Percentiles rank a stretch among this genome's conserved stretches.
phyloP scores from a whole-genome alignment of 2,888 invertebrate genomes.

The Cerastis leucographa region DNA sequence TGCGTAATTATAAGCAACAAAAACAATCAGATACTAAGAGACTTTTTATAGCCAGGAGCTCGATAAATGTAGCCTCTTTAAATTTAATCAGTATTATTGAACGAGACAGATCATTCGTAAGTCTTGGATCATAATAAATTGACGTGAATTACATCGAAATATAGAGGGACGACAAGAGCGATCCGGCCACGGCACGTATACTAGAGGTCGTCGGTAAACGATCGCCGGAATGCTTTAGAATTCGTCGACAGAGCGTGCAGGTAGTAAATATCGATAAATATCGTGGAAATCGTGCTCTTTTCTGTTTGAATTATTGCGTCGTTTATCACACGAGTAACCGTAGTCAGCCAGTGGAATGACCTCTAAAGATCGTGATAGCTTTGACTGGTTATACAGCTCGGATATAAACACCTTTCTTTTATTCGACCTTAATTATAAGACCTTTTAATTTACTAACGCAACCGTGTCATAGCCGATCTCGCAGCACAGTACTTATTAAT shows the following conservation, averaged over 20 bases:
- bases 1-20: conserved; percentile 2
- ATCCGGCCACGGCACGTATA: background rate
- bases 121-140: conserved; percentile 6
- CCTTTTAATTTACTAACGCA: background rate
- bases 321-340: background rate
- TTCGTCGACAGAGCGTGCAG: background rate
- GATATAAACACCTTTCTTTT: background rate
- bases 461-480: background rate
- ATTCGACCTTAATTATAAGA: background rate
- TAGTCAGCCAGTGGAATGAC: background rate
- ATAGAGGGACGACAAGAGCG: background rate
- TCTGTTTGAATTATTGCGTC: background rate
- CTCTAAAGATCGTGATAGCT: background rate
- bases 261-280: conserved; percentile 16
- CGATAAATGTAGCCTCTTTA: background rate
- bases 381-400: background rate
- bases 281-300: background rate
- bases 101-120: background rate
- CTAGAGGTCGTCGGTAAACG: background rate
- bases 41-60: background rate
- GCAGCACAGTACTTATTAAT: background rate
- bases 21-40: background rate
- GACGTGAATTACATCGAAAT: conserved; percentile 11
- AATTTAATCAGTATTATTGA: background rate
- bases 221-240: conserved; percentile 1